phyloP scores from a whole-genome alignment of 2,888 invertebrate genomes.

The Calephelis perditalis region DNA sequence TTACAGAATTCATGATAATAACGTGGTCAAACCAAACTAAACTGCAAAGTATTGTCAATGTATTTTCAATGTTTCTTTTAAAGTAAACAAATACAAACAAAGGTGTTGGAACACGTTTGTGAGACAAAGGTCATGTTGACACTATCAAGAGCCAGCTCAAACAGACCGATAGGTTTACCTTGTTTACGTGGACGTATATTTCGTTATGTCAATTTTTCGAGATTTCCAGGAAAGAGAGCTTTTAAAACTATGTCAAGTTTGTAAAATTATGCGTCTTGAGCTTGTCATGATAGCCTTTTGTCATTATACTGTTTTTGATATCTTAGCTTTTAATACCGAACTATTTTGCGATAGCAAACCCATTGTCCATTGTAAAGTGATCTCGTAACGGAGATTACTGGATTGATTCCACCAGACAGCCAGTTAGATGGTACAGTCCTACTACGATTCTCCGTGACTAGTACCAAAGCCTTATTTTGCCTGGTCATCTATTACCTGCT shows the following conservation, averaged over 20 bases:
- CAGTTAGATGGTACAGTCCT: too few relatives aligned
- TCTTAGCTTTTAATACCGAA: too few relatives aligned
- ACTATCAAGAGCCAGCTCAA: constrained; percentile 70
- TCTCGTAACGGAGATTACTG: too few relatives aligned
- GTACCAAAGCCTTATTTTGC: too few relatives aligned
- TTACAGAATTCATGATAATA: too few relatives aligned
- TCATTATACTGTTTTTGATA: too few relatives aligned
- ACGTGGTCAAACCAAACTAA: not conserved
- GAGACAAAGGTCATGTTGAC: constrained; percentile 63
- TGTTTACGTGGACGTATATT: constrained; percentile 59
- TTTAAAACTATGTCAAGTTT: constrained; percentile 16
- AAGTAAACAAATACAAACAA: constrained; percentile 46
- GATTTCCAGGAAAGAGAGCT: constrained; percentile 27
- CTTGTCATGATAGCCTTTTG: not conserved
- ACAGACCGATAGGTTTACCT: constrained; percentile 46
- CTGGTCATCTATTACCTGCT: too few relatives aligned
- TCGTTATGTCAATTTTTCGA: constrained; percentile 52
- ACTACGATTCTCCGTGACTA: too few relatives aligned
- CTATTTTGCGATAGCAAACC: too few relatives aligned
- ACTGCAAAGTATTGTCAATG: constrained; percentile 8
- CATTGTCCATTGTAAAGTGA: too few relatives aligned
- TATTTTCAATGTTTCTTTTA: constrained; percentile 12
- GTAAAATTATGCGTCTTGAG: not conserved
- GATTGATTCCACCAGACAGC: too few relatives aligned
- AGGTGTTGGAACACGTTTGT: constrained; percentile 61